Percentiles rank a stretch among this genome's conserved stretches.
phyloP scores from a whole-genome alignment of 2,888 invertebrate species.

The Dolichomitus sp. region DNA sequence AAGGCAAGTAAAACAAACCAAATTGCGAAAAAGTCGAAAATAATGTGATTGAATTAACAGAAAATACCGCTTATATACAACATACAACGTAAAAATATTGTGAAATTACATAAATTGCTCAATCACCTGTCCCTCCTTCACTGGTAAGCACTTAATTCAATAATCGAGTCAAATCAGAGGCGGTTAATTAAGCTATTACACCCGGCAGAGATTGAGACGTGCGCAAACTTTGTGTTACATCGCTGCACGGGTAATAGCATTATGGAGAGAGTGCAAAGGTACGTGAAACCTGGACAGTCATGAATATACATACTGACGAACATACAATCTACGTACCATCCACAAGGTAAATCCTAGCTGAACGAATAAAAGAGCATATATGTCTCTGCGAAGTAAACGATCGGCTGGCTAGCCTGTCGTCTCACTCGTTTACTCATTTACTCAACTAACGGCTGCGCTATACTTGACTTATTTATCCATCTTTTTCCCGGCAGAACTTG shows the following conservation, averaged over 20 bases:
- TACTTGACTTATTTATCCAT: constrained; percentile 84
- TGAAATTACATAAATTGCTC: background rate
- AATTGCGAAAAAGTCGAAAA: no score
- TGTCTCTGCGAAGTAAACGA: constrained; percentile 24
- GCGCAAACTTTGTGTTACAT: background rate
- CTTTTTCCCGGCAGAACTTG: constrained; percentile 80
- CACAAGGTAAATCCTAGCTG: constrained; percentile 5
- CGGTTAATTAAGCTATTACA: constrained; percentile 21
- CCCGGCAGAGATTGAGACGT: background rate
- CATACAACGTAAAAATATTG: background rate
- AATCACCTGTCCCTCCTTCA: background rate
- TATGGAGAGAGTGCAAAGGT: background rate
- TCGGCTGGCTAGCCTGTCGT: constrained; percentile 16
- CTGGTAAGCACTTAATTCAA: background rate
- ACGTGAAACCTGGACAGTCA: background rate
- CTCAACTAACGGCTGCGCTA: constrained; percentile 84
- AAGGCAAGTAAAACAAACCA: no score
- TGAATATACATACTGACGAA: background rate
- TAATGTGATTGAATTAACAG: background rate
- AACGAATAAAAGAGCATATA: constrained; percentile 24
- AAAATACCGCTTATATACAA: background rate
- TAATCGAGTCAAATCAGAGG: background rate
- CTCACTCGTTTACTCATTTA: constrained; percentile 76
- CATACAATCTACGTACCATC: background rate
- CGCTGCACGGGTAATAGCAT: background rate